These are phyloP conservation scores for Falco concolor DNA, from an alignment of 2,797 vertebrate species.

Conservation along the genomic window DNA sequence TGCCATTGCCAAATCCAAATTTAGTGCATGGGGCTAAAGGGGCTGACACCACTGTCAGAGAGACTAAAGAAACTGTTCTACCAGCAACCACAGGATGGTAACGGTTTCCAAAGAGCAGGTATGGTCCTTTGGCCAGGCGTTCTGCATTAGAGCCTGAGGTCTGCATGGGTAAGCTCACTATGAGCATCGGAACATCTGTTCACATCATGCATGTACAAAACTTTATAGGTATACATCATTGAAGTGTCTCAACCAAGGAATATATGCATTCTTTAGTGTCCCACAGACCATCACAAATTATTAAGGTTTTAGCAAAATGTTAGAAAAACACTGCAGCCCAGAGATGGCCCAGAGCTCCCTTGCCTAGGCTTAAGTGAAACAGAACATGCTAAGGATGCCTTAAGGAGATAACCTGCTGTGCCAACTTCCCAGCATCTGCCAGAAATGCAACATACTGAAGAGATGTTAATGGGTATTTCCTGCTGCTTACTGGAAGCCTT, in stretches of 20 bases:
- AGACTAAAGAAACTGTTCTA: neutral
- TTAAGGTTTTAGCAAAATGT: neutral
- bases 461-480: neutral
- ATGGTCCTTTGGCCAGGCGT: neutral
- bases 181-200: neutral
- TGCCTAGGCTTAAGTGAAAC: neutral
- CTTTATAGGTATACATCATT: neutral
- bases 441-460: neutral
- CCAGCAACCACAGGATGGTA: neutral
- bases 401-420: neutral
- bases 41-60: neutral
- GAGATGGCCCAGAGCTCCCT: neutral
- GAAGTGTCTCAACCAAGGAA: neutral
- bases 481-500: neutral
- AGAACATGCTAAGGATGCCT: neutral
- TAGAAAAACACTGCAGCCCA: neutral
- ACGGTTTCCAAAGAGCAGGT: neutral
- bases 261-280: neutral
- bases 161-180: neutral
- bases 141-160: neutral
- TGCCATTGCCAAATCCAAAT: neutral
- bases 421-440: neutral
- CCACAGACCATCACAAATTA: neutral
- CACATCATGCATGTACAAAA: neutral
- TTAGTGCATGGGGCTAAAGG: neutral